Evolutionary conservation across 2,113 vertebrate species (phyloP).

Genomic region (Dendrocopos noguchii): DNA sequence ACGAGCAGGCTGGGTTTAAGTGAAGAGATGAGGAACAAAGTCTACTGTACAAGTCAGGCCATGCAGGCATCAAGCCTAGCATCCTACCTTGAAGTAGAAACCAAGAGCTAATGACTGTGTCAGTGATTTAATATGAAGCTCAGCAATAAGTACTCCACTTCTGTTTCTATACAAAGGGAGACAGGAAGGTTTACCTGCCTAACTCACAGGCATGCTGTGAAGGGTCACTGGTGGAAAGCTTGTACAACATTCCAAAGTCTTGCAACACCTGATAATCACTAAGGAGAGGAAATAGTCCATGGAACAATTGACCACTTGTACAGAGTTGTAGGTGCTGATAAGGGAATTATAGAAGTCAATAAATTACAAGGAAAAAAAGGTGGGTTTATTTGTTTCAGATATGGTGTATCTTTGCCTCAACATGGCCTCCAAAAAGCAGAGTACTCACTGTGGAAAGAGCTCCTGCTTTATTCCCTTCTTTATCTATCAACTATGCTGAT

Average conservation of each 20-base stretch:
- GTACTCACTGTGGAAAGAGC: neutral
- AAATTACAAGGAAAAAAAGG: neutral
- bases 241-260: neutral
- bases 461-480: neutral
- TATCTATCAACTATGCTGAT: neutral
- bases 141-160: neutral
- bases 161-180: neutral
- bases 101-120: neutral
- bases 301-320: neutral
- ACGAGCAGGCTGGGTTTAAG: neutral
- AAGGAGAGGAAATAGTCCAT: neutral
- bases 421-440: neutral
- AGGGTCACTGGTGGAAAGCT: neutral
- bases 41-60: neutral
- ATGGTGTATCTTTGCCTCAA: neutral
- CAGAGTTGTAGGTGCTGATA: slow-evolving; percentile 14
- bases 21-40: neutral
- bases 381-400: neutral
- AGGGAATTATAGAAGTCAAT: neutral
- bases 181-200: neutral
- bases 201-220: neutral
- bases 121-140: neutral
- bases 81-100: neutral
- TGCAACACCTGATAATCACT: neutral
- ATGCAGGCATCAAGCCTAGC: neutral